phyloP scores from a whole-genome alignment of 1,140 invertebrate genomes.

The Meloidogyne hapla region DNA sequence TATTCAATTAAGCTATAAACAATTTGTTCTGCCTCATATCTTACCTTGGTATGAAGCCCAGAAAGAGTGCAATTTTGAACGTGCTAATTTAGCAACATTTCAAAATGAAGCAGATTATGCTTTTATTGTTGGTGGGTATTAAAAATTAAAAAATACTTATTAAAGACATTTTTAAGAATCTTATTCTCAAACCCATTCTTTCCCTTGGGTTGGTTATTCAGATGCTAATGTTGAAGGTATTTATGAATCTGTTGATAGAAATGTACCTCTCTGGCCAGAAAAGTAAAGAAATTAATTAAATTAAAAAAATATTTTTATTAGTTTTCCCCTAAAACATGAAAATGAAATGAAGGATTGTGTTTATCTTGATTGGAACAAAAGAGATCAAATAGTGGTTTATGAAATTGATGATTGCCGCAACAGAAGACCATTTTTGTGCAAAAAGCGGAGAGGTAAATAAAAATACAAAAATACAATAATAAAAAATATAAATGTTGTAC shows the following conservation, averaged over 20 bases:
- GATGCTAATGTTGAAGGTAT: constrained; percentile 40
- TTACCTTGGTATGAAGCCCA: constrained; percentile 43
- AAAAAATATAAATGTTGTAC: background rate
- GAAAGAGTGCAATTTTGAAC: constrained; percentile 40
- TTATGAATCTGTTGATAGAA: constrained; percentile 40
- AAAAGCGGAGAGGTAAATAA: constrained; percentile 30
- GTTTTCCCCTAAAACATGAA: constrained; percentile 38
- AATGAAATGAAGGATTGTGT: constrained; percentile 43
- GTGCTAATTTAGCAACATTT: constrained; percentile 46
- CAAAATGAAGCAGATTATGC: constrained; percentile 35
- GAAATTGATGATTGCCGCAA: constrained; percentile 44
- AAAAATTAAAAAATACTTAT: constrained; percentile 9
- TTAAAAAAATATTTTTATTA: constrained; percentile 20
- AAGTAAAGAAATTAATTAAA: constrained; percentile 32
- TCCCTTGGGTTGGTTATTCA: constrained; percentile 50
- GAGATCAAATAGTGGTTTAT: constrained; percentile 30
- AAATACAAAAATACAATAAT: background rate
- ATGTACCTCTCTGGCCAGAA: constrained; percentile 45
- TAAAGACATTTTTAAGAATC: constrained; percentile 32
- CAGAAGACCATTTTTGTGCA: constrained; percentile 31
- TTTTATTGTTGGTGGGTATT: constrained; percentile 36
- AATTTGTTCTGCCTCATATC: constrained; percentile 27
- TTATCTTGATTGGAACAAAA: constrained; percentile 46
- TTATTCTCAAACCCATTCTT: constrained; percentile 32
- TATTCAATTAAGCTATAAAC: constrained; percentile 38